Evolutionary conservation across 2,888 invertebrate species (phyloP), one percentile per base, ranked within the genome.

Genomic region (Leucania comma): DNA sequence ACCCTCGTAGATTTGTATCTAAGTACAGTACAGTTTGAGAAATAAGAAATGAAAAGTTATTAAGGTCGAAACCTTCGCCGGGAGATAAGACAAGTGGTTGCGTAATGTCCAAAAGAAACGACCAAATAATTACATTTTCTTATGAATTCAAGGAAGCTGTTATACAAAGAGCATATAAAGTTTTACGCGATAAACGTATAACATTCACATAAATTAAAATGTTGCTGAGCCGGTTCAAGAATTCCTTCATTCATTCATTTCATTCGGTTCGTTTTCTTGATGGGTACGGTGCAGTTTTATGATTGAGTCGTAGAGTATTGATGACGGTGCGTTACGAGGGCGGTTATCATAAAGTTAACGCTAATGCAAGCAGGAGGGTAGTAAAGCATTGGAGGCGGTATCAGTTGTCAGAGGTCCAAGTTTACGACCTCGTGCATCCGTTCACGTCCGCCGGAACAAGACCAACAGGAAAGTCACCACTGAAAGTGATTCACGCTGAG

Each of bases 291-390:
- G 63, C 69, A 56, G 71, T 82, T 88, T 88, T 75, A 75, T 82
- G 67, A 72, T 69, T 64, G 54, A 65, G 74, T 76, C 65, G 69
- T 80, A 73, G 81, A 78, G 29, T 85, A 86, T 88, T 85, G 84
- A 87, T 85, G 82, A 66, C 73, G 76, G 69, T 64, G 61, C 77
- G 85, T 87, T 87, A 86, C 68, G 83, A 80, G 75, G 66, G 69
- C 69, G 78, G 80, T 90, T 90, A 88, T 86, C 89, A 85, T 90
- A 87, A 90, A 89, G 84, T 89, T 85, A 72, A 84, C 79, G 79
- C 83, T 86, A 88, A 86, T 89, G 82, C 73, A 78, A 75, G 75
- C 78, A 46, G 64, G 66, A 71, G 67, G 66, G 76, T 66, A 83
- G 81, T 89, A 85, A 89, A 90, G 87, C 78, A 81, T 84, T 87